Evolutionary conservation across 2,797 vertebrate species (phyloP).

Genomic region (Epinephelus malabaricus): DNA sequence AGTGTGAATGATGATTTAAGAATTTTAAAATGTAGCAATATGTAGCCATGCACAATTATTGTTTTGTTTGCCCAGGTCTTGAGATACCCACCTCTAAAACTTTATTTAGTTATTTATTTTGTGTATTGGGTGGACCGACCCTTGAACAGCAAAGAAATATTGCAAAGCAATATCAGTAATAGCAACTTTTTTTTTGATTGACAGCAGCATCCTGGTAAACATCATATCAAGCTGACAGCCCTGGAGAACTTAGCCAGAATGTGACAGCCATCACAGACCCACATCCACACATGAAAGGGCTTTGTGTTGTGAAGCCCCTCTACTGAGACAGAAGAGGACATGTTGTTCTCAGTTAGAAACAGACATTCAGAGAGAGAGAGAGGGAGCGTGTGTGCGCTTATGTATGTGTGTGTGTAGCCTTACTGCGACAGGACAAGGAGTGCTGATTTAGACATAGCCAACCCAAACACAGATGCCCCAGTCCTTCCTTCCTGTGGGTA

Average conservation of each 20-base stretch:
- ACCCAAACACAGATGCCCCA: conserved; percentile 86
- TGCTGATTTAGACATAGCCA: conserved; percentile 88
- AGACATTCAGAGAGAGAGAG: conserved; percentile 62
- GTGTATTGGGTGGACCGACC: neutral
- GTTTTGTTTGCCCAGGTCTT: neutral
- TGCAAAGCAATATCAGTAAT: conserved; percentile 34
- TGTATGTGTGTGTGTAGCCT: conserved; percentile 41
- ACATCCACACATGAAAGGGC: conserved; percentile 77
- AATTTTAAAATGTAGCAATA: neutral
- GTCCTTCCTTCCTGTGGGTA: conserved; percentile 83
- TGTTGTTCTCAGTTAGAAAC: conserved; percentile 77
- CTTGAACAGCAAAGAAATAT: conserved; percentile 36
- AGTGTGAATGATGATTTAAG: neutral
- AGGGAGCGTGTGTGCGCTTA: neutral
- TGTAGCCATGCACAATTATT: neutral
- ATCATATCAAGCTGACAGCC: conserved; percentile 72
- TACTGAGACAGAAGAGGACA: conserved; percentile 78
- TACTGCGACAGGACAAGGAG: conserved; percentile 77
- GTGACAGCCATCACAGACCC: conserved; percentile 75
- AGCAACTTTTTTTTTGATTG: conserved; percentile 71
- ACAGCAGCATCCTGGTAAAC: conserved; percentile 75
- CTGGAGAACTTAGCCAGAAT: conserved; percentile 66
- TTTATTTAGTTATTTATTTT: neutral
- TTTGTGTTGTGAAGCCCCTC: conserved; percentile 74
- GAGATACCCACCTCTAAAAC: neutral